These are phyloP conservation scores for Corythaixoides concolor DNA, from an alignment of 2,113 vertebrate species.

Conservation along the genomic window DNA sequence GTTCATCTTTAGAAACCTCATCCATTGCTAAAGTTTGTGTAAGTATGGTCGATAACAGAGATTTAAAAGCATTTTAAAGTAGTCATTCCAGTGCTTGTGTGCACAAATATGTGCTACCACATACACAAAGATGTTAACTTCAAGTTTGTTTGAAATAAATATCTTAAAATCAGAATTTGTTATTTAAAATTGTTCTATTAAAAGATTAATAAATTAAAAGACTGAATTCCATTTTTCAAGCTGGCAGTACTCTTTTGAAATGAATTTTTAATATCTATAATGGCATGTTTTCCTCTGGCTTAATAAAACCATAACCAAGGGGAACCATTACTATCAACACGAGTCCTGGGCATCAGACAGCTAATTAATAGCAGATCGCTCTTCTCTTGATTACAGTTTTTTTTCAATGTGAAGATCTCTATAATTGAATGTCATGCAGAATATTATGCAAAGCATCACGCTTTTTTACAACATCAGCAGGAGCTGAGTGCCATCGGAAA, in stretches of 20 bases:
- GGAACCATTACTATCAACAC: background rate
- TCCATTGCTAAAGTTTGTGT: background rate
- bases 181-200: background rate
- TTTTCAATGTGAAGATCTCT: conserved; percentile 3
- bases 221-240: background rate
- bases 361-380: conserved; percentile 30
- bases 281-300: conserved; percentile 8
- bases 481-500: background rate
- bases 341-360: background rate
- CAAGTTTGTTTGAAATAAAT: background rate
- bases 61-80: background rate
- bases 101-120: background rate
- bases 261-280: background rate
- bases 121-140: background rate
- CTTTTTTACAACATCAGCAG: background rate
- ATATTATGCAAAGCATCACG: conserved; percentile 1
- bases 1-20: background rate
- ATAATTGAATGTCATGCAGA: conserved; percentile 35
- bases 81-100: background rate
- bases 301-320: conserved; percentile 7
- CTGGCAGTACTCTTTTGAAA: background rate
- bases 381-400: background rate
- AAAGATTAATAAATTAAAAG: background rate
- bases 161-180: background rate
- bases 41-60: background rate